Evolutionary conservation across 1,140 invertebrate genomes (phyloP), one percentile per base, ranked within the genome.

Genomic region (Bombus picipes): DNA sequence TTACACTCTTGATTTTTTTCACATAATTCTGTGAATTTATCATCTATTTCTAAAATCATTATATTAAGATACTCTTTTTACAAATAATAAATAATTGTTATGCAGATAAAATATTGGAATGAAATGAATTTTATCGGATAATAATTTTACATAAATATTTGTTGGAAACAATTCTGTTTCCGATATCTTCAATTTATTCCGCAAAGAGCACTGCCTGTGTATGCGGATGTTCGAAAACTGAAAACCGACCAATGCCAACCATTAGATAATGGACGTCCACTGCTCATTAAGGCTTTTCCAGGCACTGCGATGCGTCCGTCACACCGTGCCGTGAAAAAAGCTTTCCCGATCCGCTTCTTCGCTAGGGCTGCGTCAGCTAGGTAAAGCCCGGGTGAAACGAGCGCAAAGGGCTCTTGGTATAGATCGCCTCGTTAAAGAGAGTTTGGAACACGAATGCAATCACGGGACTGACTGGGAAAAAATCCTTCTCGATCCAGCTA

Each of bases 221-320:
- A 59, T 39, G n/a, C 1, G 9, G 10, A n/a, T 15, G 39, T 57
- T 47, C 18, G 15, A 37, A n/a, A 62, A 25, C 18, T 53, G 18
- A 53, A 68, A 66, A 25, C 34, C 41, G 5, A n/a, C 2, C 25
- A 25, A 3, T 10, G 8, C 18, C 68, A 15, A 15, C 15, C 68
- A 59, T 81, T 59, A 32, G 37, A 81, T 47, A 81, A 81, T 72
- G 37, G 34, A 43, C 28, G n/a, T 43, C 53, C 80, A 34, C 6
- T 41, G 47, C 28, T 81, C 70, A 73, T 81, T 81, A 73, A 59
- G 22, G 47, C 73, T 81, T 34, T 72, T 81, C 25, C 53, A 13
- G 25, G 70, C 37, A 73, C 34, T 53, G 12, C 28, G 37, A 73
- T 73, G 34, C 68, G 68, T 70, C 32, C 25, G 53, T 41, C 32